Conservation (phyloP, 1,140 invertebrate species). For the Lasaia peninsularis region DNA sequence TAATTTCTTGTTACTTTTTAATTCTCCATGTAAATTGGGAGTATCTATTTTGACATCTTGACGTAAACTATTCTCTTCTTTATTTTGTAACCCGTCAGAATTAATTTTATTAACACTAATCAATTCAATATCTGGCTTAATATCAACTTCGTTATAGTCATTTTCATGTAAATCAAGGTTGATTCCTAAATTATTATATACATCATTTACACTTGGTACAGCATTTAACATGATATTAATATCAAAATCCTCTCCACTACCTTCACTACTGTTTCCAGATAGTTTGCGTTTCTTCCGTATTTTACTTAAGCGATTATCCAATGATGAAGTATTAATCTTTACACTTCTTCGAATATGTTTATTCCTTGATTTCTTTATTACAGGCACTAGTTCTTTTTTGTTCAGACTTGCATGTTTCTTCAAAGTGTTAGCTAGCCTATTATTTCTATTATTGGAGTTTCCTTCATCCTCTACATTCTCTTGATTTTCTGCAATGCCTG, state of each 20-base stretch:
- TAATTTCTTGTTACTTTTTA: slow-evolving; percentile 9
- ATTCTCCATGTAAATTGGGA: slow-evolving; percentile 19
- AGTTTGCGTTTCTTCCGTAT: slow-evolving; percentile 28
- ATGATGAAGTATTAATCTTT: slow-evolving; percentile 29
- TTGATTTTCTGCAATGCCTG: slow-evolving; percentile 21
- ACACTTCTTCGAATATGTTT: slow-evolving; percentile 59
- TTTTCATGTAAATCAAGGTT: slow-evolving; percentile 45
- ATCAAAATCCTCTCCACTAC: slow-evolving; percentile 1
- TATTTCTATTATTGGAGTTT: slow-evolving; percentile 34
- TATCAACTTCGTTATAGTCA: slow-evolving; percentile 13
- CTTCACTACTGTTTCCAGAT: neutral
- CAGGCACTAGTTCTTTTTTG: slow-evolving; percentile 41
- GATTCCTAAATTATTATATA: slow-evolving; percentile 53
- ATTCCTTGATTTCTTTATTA: slow-evolving; percentile 38
- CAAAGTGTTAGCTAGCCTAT: slow-evolving; percentile 55
- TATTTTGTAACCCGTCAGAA: neutral
- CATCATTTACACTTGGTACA: slow-evolving; percentile 69
- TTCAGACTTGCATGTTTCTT: slow-evolving; percentile 67
- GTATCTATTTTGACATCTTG: slow-evolving; percentile 7
- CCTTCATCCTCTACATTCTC: slow-evolving; percentile 23
- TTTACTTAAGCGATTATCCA: slow-evolving; percentile 35
- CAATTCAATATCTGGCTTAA: slow-evolving; percentile 5
- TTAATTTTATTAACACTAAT: neutral
- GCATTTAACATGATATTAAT: slow-evolving; percentile 43
- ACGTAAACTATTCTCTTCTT: neutral